These are phyloP conservation scores for Hypolimnas misippus DNA, from an alignment of 2,888 invertebrate species.

Conservation along the genomic window DNA sequence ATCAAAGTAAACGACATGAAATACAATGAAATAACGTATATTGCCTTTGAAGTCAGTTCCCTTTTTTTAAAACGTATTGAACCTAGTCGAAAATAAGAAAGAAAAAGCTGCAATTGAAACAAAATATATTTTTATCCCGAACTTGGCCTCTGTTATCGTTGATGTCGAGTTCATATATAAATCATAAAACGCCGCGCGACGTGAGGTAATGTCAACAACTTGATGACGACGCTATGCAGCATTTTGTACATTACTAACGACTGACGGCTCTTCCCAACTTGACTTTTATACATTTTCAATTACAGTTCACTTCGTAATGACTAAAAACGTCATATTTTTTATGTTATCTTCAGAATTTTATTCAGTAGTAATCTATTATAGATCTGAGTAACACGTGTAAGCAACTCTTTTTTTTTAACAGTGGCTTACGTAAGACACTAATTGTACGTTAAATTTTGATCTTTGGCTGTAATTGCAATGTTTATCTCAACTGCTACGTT, in stretches of 20 bases:
- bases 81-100: too few species aligned
- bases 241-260: neutral
- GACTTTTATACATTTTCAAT: neutral
- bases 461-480: too few species aligned
- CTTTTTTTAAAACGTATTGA: too few species aligned
- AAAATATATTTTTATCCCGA: neutral
- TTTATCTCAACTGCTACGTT: too few species aligned
- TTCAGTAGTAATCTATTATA: neutral
- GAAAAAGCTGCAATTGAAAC: too few species aligned
- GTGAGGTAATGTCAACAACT: neutral
- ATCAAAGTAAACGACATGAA: too few species aligned
- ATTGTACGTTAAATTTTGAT: too few species aligned
- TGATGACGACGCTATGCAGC: neutral
- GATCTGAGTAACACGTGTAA: too few species aligned
- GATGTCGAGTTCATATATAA: neutral
- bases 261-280: neutral
- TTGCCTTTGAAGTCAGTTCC: too few species aligned
- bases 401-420: too few species aligned
- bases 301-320: neutral
- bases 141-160: neutral
- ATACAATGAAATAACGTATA: too few species aligned
- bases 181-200: neutral
- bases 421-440: too few species aligned
- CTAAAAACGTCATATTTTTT: neutral
- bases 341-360: neutral